These are phyloP conservation scores for Aeoliscus strigatus DNA, from an alignment of 2,797 vertebrate species.

Conservation along the genomic window DNA sequence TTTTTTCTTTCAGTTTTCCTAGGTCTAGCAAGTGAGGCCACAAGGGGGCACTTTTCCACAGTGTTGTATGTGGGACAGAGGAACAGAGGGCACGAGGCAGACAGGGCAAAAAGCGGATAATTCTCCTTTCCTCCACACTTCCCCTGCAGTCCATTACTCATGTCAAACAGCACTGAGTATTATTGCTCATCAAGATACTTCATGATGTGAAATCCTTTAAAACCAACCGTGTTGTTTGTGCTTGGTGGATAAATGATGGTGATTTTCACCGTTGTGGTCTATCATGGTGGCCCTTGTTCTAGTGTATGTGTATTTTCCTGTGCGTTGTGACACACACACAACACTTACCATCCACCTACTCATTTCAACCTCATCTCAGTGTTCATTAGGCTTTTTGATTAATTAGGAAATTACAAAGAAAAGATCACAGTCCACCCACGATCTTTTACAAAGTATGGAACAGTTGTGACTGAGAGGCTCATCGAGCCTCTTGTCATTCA, in stretches of 20 bases:
- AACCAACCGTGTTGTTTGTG: constrained; percentile 53
- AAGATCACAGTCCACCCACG: constrained; percentile 29
- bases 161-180: constrained; percentile 51
- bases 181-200: constrained; percentile 54
- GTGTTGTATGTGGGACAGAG: constrained; percentile 30
- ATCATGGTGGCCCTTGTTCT: constrained; percentile 5
- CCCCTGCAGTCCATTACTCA: constrained; percentile 48
- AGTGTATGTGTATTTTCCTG: constrained; percentile 4
- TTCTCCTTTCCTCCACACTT: constrained; percentile 49
- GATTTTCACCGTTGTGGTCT: constrained; percentile 47
- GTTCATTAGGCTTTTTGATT: constrained; percentile 54
- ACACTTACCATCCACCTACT: constrained; percentile 52
- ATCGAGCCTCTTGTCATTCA: constrained; percentile 35
- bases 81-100: constrained; percentile 24
- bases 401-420: constrained; percentile 51
- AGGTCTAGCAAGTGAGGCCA: constrained; percentile 52
- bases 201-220: constrained; percentile 68
- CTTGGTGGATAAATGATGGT: constrained; percentile 52
- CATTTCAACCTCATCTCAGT: constrained; percentile 38
- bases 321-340: constrained; percentile 28
- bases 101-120: constrained; percentile 12
- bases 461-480: constrained; percentile 30
- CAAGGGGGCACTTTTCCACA: constrained; percentile 73
- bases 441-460: constrained; percentile 17
- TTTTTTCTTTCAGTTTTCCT: neutral